Evolutionary conservation across 2,888 invertebrate genomes (phyloP), one percentile per base, ranked within the genome.

Genomic region (Leptarthrus brevirostris): DNA sequence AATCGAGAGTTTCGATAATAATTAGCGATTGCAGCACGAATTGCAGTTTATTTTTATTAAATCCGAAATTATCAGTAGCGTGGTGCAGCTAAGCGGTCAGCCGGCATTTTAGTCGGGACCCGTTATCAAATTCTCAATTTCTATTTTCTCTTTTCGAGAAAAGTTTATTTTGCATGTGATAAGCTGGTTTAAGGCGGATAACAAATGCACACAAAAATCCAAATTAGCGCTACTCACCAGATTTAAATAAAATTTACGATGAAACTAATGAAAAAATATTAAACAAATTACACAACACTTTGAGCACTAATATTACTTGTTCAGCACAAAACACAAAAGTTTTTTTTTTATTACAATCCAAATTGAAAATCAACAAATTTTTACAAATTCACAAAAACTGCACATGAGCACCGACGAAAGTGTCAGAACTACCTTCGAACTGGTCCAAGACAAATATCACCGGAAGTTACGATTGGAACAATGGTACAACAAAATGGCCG

Each of bases 151-250:
- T 30, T 30, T 8, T 30, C 4, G 30, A 26, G 16, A 16, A 14
- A 30, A 56, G 16, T 56, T 56, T 56, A 56, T 56, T 56, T 56
- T 56, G 24, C 12, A 20, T 30, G 24, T 30, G 56, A 56, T 56
- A 56, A 56, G n/a, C 26, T 4, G n/a, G 16, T 8, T 16, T 18
- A 14, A 14, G 2, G 4, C 8, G 14, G 16, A 53, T 4, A 56
- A 56, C 12, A 26, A 34, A 34, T 12, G 56, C 56, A 4, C 8
- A 10, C 14, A 26, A 30, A 3, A 16, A 24, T 14, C 24, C 6
- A 14, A n/a, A 16, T 14, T 26, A 26, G 10, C 30, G 16, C 24
- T 30, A 56, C 56, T 56, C 56, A 56, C 56, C 56, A 56, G 54
- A 54, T 54, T n/a, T n/a, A n/a, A 26, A 56, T 12, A 26, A 30